Evolutionary conservation across 2,113 vertebrate genomes (phyloP).

Genomic region (Prolemur simus): DNA sequence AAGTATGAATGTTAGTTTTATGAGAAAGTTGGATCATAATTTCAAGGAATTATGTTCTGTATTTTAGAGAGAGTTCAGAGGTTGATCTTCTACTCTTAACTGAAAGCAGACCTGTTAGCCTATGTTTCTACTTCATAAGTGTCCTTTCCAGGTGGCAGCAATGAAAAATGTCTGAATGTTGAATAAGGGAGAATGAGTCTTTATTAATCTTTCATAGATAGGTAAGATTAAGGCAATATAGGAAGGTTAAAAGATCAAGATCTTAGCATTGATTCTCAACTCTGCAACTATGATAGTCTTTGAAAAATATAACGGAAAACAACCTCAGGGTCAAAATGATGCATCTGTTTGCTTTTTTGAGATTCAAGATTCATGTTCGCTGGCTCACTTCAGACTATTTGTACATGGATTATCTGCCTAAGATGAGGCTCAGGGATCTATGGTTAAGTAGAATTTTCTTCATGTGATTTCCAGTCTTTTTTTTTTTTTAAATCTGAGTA

Average conservation of each 20-base stretch:
- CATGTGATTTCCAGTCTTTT: background rate
- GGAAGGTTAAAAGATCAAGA: slow-evolving; percentile 33
- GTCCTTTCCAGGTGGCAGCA: background rate
- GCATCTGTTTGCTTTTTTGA: background rate
- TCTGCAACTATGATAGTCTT: background rate
- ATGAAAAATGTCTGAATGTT: slow-evolving; percentile 37
- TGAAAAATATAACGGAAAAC: slow-evolving; percentile 26
- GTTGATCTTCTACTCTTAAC: slow-evolving; percentile 49
- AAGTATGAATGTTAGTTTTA: slow-evolving; percentile 19
- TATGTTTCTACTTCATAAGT: background rate
- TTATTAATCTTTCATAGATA: background rate
- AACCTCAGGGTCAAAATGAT: background rate
- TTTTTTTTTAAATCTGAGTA: background rate
- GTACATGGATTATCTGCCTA: background rate
- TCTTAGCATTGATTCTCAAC: slow-evolving; percentile 5
- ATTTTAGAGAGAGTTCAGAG: slow-evolving; percentile 43
- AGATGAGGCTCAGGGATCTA: background rate
- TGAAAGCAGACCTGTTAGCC: slow-evolving; percentile 8
- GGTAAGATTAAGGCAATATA: background rate
- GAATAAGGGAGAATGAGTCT: slow-evolving; percentile 39
- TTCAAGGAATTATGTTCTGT: slow-evolving; percentile 22
- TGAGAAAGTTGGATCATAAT: slow-evolving; percentile 12
- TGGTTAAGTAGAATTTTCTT: background rate
- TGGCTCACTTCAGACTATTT: background rate
- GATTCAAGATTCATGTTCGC: background rate